A percentile compares a stretch with the other conserved stretches of the same genome.
Conservation (phyloP, 2,797 vertebrate genomes). For the Amblyopsis hoosieri region DNA sequence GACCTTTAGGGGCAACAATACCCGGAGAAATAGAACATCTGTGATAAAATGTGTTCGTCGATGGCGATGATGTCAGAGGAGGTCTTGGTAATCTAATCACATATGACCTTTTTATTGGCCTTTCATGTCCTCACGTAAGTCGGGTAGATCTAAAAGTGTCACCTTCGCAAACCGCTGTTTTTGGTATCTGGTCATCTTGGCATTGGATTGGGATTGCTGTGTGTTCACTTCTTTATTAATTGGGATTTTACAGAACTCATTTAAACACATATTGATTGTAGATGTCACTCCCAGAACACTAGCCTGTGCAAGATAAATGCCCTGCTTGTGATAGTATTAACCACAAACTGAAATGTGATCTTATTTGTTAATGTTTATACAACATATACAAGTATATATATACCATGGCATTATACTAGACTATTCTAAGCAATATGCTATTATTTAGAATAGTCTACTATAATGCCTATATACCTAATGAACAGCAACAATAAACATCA, state of each 20-base stretch:
- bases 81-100: slow-evolving; percentile 64
- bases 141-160: slow-evolving; percentile 27
- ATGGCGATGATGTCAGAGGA: slow-evolving; percentile 54
- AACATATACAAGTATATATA: no score
- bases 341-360: no score
- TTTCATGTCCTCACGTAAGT: slow-evolving; percentile 52
- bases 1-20: slow-evolving; percentile 81
- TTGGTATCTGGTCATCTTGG: slow-evolving; percentile 18
- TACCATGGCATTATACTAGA: no score
- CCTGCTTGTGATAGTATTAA: no score
- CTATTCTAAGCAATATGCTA: no score
- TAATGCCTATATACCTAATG: not conserved
- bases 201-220: slow-evolving; percentile 48
- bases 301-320: no score
- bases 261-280: not conserved
- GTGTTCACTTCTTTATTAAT: slow-evolving; percentile 25
- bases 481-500: not conserved
- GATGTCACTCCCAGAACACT: not conserved
- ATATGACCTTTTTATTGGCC: slow-evolving; percentile 73
- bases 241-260: not conserved
- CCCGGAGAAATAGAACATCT: slow-evolving; percentile 40
- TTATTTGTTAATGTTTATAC: no score
- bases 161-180: slow-evolving; percentile 16
- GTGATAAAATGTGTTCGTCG: slow-evolving; percentile 57
- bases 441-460: no score